These are phyloP conservation scores for Corticium candelabrum DNA, from an alignment of 37 sponge, comb jelly and placozoan species.

Conservation along the genomic window DNA sequence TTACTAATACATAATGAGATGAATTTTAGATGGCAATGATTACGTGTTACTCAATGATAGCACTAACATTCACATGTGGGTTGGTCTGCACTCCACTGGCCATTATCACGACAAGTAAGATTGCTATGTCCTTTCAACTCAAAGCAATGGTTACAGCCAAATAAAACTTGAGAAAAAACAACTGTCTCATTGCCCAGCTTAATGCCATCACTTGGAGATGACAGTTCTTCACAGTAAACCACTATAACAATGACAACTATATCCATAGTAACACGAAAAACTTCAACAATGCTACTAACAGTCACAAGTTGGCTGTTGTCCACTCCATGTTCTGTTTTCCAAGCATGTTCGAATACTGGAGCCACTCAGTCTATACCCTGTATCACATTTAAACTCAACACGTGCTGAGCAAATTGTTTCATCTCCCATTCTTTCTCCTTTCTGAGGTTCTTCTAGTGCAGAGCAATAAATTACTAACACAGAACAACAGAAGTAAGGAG, in stretches of 20 bases:
- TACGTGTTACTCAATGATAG: not conserved
- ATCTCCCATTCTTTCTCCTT: too few relatives aligned
- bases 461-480: too few relatives aligned
- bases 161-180: not conserved
- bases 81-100: not conserved
- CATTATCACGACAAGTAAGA: not conserved
- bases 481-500: too few relatives aligned
- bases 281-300: not conserved
- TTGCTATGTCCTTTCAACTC: not conserved
- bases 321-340: not conserved
- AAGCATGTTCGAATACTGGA: not conserved
- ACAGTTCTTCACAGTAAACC: not conserved
- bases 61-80: not conserved
- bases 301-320: not conserved
- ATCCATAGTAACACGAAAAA: too few relatives aligned
- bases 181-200: not conserved
- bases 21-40: not conserved
- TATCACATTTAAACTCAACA: not conserved
- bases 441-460: too few relatives aligned
- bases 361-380: not conserved
- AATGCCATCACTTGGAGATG: not conserved
- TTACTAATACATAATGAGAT: not conserved
- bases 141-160: not conserved
- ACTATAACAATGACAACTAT: not conserved
- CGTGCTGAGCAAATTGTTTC: not conserved